Percentiles rank a stretch among this genome's conserved stretches.
Evolutionary conservation across 2,888 invertebrate species (phyloP).

Genomic region (Macropis europaea): DNA sequence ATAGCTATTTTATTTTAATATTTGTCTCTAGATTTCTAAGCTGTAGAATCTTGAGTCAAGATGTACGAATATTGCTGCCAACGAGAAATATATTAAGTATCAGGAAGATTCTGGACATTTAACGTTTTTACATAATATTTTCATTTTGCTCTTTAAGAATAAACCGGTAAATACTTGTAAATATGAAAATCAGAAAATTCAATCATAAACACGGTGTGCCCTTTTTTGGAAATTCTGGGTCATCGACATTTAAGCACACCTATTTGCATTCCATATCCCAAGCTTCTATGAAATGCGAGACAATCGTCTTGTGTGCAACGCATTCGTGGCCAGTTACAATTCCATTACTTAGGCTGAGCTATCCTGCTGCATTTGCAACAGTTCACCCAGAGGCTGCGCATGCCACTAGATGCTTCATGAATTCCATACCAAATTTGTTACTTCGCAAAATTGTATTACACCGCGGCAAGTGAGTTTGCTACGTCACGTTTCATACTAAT

Average conservation of each 20-base stretch:
- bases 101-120: too few species aligned
- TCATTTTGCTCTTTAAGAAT: too few species aligned
- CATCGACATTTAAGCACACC: background rate
- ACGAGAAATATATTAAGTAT: too few species aligned
- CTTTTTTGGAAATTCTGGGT: background rate
- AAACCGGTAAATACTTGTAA: too few species aligned
- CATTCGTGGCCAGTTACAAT: slow-evolving; percentile 13
- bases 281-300: slow-evolving; percentile 24
- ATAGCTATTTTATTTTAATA: too few species aligned
- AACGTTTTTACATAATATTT: too few species aligned
- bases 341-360: slow-evolving; percentile 29
- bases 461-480: background rate
- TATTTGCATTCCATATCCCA: slow-evolving; percentile 6
- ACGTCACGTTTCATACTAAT: background rate
- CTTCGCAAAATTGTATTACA: background rate
- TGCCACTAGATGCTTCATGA: background rate
- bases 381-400: background rate
- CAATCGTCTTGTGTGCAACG: slow-evolving; percentile 21
- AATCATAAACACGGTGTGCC: too few species aligned
- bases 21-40: too few species aligned
- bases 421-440: background rate
- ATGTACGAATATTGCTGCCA: too few species aligned
- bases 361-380: slow-evolving; percentile 21
- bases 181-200: too few species aligned
- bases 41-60: too few species aligned